Base-by-base conservation (phyloP, 1,140 invertebrate species). In the Bilobella aurantiaca region DNA sequence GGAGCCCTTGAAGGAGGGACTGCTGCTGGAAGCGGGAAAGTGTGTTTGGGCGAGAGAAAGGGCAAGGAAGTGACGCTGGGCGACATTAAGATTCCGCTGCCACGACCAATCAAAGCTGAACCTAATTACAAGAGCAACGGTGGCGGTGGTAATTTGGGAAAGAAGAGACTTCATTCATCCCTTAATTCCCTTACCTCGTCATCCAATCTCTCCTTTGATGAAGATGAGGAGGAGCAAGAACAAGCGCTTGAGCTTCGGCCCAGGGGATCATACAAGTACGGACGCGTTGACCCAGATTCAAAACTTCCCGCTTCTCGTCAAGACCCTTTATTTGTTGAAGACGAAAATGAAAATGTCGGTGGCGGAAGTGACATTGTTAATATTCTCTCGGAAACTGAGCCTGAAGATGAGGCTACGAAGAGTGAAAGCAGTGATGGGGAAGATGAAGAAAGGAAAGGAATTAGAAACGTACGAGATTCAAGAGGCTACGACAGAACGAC, bases 381-480 rank as follows among this genome's bases (percentile, higher is more conserved):
- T 59, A 58, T 68, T 31, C 42, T 68, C 23, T 68, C 67, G 21
- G 67, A 65, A 5, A 47, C 62, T 34, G 66, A 64, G 28, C 18
- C 42, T 18, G 67, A 64, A 30, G 31, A 62, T 61, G 58, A 42
- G 37, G 8, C 37, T 8, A n/a, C n/a, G n/a, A n/a, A n/a, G n/a
- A n/a, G n/a, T n/a, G n/a, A n/a, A n/a, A 42, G 37, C 37, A 42
- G 37, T 42, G 37, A n/a, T 42, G n/a, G 8, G n/a, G 37, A n/a
- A 42, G 37, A n/a, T n/a, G n/a, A n/a, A n/a, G n/a, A n/a, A n/a
- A n/a, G n/a, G n/a, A n/a, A n/a, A 42, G n/a, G 37, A 42, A 42
- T 42, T 42, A 42, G 37, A 42, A 42, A 42, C 37, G 37, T 42
- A n/a, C 5, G 49, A 53, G 49, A 8, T 14, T 23, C 8, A 18